Conservation (phyloP, 2,888 invertebrate genomes). For the Periphyllus acericola region DNA sequence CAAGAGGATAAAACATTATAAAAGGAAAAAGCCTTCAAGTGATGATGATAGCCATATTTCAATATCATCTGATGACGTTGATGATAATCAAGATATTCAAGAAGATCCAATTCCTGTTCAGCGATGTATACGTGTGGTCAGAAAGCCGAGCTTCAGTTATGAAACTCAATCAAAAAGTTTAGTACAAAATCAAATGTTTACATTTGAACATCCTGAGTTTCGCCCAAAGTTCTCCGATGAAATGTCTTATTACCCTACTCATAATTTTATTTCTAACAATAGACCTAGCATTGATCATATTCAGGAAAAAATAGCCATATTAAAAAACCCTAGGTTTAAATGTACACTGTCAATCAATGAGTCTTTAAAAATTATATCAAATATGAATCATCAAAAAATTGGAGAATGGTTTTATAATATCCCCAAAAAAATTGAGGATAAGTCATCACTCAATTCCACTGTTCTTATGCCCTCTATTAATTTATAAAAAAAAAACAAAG, state of each 20-base stretch:
- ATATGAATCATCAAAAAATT: conserved; percentile 5
- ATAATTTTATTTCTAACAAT: background rate
- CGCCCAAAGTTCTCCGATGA: background rate
- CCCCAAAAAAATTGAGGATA: conserved; percentile 43
- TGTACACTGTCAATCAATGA: conserved; percentile 10
- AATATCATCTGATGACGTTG: background rate
- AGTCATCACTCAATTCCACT: conserved; percentile 28
- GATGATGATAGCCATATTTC: background rate
- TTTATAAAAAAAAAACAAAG: background rate
- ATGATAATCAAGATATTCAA: background rate
- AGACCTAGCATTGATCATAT: background rate
- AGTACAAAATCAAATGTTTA: conserved; percentile 27
- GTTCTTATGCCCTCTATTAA: background rate
- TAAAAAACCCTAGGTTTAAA: background rate
- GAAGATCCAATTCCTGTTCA: background rate
- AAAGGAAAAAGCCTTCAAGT: background rate
- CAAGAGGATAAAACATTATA: conserved; percentile 18
- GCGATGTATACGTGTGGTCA: conserved; percentile 33
- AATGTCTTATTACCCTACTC: conserved; percentile 14
- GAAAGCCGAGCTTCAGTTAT: conserved; percentile 38
- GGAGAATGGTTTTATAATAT: conserved; percentile 49
- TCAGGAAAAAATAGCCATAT: background rate
- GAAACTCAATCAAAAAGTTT: background rate
- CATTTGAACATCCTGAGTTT: conserved; percentile 44
- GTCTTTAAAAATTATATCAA: conserved; percentile 22